Evolutionary conservation across 1,140 invertebrate species (phyloP).

Genomic region (Drosophila tropicalis): DNA sequence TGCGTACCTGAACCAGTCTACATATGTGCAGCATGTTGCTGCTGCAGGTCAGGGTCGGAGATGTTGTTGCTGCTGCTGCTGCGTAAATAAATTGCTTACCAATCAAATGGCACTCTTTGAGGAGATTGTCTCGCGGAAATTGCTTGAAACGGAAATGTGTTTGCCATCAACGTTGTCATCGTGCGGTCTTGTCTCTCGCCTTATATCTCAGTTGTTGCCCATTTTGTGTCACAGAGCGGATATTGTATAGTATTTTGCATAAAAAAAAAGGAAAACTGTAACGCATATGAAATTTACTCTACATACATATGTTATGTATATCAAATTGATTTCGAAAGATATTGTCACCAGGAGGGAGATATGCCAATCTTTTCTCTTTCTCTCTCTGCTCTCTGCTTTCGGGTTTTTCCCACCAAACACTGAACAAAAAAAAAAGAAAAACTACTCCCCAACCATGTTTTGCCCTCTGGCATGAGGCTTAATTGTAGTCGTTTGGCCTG

Average conservation of each 20-base stretch:
- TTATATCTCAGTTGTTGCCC: slow-evolving; percentile 32
- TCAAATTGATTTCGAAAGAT: slow-evolving; percentile 70
- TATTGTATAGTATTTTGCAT: slow-evolving; percentile 79
- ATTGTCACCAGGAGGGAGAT: slow-evolving; percentile 29
- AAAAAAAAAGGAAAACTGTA: slow-evolving; percentile 26
- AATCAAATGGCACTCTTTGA: slow-evolving; percentile 65
- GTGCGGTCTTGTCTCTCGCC: slow-evolving; percentile 4
- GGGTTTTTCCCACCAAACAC: slow-evolving; percentile 28
- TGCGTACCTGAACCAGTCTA: slow-evolving; percentile 53
- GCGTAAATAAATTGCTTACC: slow-evolving; percentile 72
- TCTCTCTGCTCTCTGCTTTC: slow-evolving; percentile 27
- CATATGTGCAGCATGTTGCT: slow-evolving; percentile 75
- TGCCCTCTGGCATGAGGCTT: slow-evolving; percentile 67
- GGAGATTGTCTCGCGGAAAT: slow-evolving; percentile 72
- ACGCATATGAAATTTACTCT: slow-evolving; percentile 54
- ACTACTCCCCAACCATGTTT: neutral
- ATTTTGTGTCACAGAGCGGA: slow-evolving; percentile 52
- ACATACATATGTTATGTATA: slow-evolving; percentile 5
- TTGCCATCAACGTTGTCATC: slow-evolving; percentile 43
- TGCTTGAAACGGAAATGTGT: slow-evolving; percentile 79
- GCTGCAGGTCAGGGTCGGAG: slow-evolving; percentile 66
- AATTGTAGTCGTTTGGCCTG: slow-evolving; percentile 79
- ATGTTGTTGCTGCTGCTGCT: slow-evolving; percentile 38
- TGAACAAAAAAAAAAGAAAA: too few relatives aligned
- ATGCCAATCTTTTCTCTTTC: neutral